Percentiles rank a stretch among this genome's conserved stretches.
Evolutionary conservation across 2,797 vertebrate genomes (phyloP).

Genomic region (Helostoma temminkii): DNA sequence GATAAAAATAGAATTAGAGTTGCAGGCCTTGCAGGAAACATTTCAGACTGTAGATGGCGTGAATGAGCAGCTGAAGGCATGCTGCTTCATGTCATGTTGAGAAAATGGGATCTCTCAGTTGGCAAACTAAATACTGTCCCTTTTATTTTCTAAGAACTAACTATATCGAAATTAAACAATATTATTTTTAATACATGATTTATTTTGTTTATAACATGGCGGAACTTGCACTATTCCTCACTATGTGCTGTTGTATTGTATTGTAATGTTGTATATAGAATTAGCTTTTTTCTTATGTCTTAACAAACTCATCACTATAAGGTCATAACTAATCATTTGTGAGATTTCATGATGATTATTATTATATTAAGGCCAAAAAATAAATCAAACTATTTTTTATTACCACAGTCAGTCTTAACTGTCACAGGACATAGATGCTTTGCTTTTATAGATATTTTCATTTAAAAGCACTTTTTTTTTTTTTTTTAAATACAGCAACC

Average conservation of each 20-base stretch:
- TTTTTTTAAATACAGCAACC: too few species aligned
- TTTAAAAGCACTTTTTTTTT: too few species aligned
- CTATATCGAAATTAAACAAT: too few species aligned
- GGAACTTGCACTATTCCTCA: too few species aligned
- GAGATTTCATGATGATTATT: not conserved
- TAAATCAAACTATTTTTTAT: not conserved
- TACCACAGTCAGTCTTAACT: too few species aligned
- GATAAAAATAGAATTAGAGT: slow-evolving; percentile 29
- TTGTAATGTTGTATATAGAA: not conserved
- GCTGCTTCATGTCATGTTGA: not conserved
- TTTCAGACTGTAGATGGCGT: slow-evolving; percentile 70
- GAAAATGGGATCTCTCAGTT: not conserved
- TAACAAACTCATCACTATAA: not conserved
- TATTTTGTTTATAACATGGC: too few species aligned
- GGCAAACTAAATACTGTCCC: not conserved
- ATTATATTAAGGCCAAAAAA: not conserved
- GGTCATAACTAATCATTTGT: not conserved
- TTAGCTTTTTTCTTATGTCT: not conserved
- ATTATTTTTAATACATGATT: too few species aligned
- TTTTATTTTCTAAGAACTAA: too few species aligned
- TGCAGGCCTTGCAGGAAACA: slow-evolving; percentile 36
- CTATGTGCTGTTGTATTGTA: too few species aligned
- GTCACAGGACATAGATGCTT: too few species aligned
- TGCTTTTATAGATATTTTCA: too few species aligned
- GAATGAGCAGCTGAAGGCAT: slow-evolving; percentile 37